Evolutionary conservation across 2,888 invertebrate genomes (phyloP).

Genomic region (Mayetiola destructor): DNA sequence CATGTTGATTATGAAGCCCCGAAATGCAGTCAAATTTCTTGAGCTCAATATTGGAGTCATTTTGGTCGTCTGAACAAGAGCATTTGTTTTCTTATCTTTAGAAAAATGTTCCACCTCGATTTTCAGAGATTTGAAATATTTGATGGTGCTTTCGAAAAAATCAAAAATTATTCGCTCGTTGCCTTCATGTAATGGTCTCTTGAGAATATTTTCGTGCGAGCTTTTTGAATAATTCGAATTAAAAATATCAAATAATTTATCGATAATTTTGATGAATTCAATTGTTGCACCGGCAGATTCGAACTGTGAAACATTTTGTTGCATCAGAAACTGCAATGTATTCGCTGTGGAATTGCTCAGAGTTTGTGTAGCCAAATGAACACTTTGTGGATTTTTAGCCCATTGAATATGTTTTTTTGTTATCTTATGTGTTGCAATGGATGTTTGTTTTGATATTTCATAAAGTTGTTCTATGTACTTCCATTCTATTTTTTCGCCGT

Average conservation of each 20-base stretch:
- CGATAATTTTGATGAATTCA: background rate
- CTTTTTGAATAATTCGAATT: background rate
- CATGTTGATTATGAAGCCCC: too few species aligned
- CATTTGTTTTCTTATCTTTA: too few species aligned
- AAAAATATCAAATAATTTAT: background rate
- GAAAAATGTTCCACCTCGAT: too few species aligned
- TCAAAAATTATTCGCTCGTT: background rate
- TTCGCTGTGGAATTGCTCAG: background rate
- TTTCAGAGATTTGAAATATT: background rate
- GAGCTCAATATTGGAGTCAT: background rate
- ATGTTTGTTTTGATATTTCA: background rate
- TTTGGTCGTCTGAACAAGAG: background rate
- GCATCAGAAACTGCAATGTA: background rate
- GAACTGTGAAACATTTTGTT: background rate
- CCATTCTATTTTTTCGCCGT: background rate
- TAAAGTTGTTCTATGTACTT: background rate
- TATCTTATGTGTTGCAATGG: background rate
- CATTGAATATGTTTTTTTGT: background rate
- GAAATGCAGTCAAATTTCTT: background rate
- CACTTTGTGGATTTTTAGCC: background rate
- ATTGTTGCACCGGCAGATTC: background rate
- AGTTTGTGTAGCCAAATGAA: background rate
- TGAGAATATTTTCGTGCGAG: background rate
- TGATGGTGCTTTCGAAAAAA: background rate
- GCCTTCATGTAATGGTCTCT: background rate